Base-by-base conservation (phyloP, 2,888 invertebrate species). In the Argyra leucocephala region DNA sequence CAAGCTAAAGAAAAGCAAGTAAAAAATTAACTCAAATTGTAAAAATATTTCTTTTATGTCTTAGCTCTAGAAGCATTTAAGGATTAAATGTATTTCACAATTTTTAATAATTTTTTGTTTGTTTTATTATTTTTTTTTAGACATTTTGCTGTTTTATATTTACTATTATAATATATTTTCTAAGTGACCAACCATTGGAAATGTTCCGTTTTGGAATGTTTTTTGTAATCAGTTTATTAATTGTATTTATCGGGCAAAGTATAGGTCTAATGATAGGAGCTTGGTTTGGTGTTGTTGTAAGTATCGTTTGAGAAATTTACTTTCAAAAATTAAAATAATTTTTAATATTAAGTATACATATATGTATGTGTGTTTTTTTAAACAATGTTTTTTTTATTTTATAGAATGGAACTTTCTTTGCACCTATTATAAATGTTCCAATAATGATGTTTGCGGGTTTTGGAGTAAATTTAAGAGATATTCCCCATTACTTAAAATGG, bases 381-480 rank as follows among this genome's bases (percentile, higher is more conserved):
- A 57, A 6, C 57, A 22, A 1, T 62, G 6, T 67, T 24, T 67
- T 61, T 63, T 59, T 12, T 57, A 63, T 24, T 23, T 24, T 79
- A 61, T 78, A 95, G 94, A 95, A 95, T 75, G 96, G 96, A 6
- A 96, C 96, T 5, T 97, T 96, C 81, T 81, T 96, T 71, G 96
- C 95, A 0, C 96, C 96, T 1, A 90, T 94, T 0, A 81, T 95
- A 15, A 88, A 91, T 3, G 94, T 96, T 36, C 96, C 96, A 0
- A 89, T 96, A 84, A 92, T 97, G 88, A 91, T 96, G 89, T 96
- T 96, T 77, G 93, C 95, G 64, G 96, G 96, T 0, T 96, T 96
- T 78, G 96, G 96, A 22, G 95, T 96, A 9, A 90, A 91, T 1
- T 82, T 96, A 37, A 84, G 88, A 0, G 95, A 96, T 76, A 83